Base-by-base conservation (phyloP, 2,113 vertebrate species). In the Centrocercus urophasianus region DNA sequence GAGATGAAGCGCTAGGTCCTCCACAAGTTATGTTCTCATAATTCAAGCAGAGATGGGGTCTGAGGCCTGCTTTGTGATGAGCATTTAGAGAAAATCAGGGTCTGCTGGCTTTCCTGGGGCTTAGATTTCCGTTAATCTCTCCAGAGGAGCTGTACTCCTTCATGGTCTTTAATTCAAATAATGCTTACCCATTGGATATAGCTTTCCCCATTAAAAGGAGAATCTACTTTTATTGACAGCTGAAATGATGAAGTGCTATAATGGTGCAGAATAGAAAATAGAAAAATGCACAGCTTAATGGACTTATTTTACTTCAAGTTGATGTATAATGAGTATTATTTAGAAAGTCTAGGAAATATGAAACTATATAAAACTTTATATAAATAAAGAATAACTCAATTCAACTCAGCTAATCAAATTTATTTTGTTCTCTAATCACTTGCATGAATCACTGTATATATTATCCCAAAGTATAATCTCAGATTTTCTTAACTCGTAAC, bases 291-390 rank as follows among this genome's bases (percentile, higher is more conserved):
- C 47, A 80, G 45, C 28, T 79, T 73, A 89, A 85, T 92, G 38
- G 40, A 90, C 86, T 90, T 56, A 36, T 71, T 98, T 98, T 97
- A 98, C 97, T 98, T 98, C 47, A 96, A 69, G 40, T 95, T 95
- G 40, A 36, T 60, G 22, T 50, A 21, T 88, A 93, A 91, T 82
- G 27, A 50, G 81, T 84, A 89, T 93, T 87, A 78, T 91, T 79
- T 72, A 81, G 32, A 70, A 89, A 90, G 54, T 77, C 47, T 82
- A 88, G 81, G 38, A 83, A 85, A 45, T 77, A 74, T 59, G 20
- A n/a, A 59, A n/a, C 32, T 59, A 59, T 21, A 90, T 27, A 92
- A 6, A 85, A 82, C 47, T 92, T 71, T 89, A 61, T 91, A 78
- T 80, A 92, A 78, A 87, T 93, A 96, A 89, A 89, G 87, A 95